Evolutionary conservation across 2,113 vertebrate species (phyloP).

Genomic region (Ailurus styani): DNA sequence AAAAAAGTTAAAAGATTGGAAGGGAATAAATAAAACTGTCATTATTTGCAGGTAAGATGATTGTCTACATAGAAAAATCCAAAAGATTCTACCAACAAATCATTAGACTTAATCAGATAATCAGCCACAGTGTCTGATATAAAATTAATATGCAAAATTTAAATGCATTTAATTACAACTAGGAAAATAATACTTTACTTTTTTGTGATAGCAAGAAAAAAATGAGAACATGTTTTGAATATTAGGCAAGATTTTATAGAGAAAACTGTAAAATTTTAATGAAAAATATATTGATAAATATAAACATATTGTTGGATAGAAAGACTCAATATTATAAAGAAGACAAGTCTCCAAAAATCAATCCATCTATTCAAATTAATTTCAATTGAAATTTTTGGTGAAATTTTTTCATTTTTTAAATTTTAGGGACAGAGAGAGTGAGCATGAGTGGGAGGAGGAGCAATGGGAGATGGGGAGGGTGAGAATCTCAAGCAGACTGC

Average conservation of each 20-base stretch:
- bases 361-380: not conserved
- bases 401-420: not conserved
- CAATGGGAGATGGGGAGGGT: too few species aligned
- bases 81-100: not conserved
- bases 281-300: not conserved
- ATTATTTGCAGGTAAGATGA: not conserved
- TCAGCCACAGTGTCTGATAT: not conserved
- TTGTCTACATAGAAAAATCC: not conserved
- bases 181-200: not conserved
- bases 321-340: not conserved
- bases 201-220: not conserved
- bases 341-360: not conserved
- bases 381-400: not conserved
- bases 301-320: not conserved
- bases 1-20: not conserved
- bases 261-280: not conserved
- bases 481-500: too few species aligned
- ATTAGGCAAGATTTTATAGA: not conserved
- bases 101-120: not conserved
- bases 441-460: too few species aligned
- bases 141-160: not conserved
- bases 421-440: too few species aligned
- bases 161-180: not conserved
- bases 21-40: not conserved
- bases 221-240: not conserved